Evolutionary conservation across 2,797 vertebrate genomes (phyloP).

Genomic region (Otus scops): DNA sequence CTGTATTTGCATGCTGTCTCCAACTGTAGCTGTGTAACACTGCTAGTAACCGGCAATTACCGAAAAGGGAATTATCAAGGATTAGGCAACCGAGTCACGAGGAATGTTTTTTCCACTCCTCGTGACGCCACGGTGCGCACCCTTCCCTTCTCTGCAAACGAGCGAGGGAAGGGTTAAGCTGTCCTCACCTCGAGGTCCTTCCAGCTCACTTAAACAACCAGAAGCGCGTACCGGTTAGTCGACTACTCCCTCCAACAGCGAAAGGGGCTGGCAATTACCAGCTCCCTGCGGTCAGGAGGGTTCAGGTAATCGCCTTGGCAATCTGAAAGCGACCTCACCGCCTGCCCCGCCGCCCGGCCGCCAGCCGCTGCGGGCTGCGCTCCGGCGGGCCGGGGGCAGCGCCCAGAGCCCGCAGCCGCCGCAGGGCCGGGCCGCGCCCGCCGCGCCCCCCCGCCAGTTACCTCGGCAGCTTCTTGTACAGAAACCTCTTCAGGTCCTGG

Average conservation of each 20-base stretch:
- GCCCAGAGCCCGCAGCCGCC: neutral
- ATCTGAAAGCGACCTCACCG: too few species aligned
- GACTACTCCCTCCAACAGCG: too few species aligned
- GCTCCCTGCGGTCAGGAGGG: neutral
- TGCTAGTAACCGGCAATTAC: accelerated
- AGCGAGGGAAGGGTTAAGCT: accelerated
- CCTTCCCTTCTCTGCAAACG: accelerated
- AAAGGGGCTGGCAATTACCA: neutral
- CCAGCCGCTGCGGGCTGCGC: neutral
- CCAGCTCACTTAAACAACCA: neutral
- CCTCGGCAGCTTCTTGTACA: conserved; percentile 95
- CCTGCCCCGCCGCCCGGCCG: neutral
- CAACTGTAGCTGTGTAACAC: accelerated
- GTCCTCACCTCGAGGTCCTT: accelerated
- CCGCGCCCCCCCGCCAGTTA: conserved; percentile 38
- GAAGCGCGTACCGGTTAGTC: accelerated
- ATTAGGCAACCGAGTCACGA: neutral
- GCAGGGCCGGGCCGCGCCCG: too few species aligned
- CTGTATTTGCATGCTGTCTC: accelerated
- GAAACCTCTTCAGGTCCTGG: conserved; percentile 90
- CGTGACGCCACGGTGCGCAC: too few species aligned
- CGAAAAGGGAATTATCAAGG: neutral
- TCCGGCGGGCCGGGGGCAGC: neutral
- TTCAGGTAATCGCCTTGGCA: accelerated
- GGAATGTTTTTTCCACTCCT: accelerated